A percentile compares a stretch with the other conserved stretches of the same genome.
These are phyloP conservation scores for Mythimna loreyi DNA, from an alignment of 2,888 invertebrate genomes.

Conservation along the genomic window DNA sequence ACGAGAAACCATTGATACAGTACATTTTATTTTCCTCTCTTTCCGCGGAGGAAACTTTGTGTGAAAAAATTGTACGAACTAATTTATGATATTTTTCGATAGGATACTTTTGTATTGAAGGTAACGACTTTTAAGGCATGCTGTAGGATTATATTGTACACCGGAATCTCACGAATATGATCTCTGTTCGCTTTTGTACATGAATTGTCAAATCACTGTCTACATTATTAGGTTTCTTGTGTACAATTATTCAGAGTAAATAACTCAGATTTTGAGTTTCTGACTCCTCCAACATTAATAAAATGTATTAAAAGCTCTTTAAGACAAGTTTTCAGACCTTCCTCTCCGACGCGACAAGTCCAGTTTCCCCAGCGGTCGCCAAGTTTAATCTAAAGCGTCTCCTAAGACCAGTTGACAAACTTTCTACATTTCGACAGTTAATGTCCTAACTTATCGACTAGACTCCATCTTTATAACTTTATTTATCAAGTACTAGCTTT, in stretches of 20 bases:
- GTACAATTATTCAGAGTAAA: too few species aligned
- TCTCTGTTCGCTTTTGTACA: too few species aligned
- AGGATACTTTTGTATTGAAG: background rate
- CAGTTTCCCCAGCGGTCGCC: background rate
- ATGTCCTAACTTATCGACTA: conserved; percentile 39
- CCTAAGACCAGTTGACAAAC: conserved; percentile 5
- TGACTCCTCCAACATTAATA: too few species aligned
- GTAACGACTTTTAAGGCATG: background rate
- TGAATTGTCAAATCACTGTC: too few species aligned
- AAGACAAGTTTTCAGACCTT: too few species aligned
- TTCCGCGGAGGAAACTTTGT: background rate
- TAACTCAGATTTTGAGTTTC: too few species aligned
- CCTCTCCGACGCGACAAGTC: background rate
- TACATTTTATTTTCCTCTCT: conserved; percentile 21
- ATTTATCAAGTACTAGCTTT: background rate
- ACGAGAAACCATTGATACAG: conserved; percentile 8
- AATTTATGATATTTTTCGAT: background rate
- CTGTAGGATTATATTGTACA: too few species aligned
- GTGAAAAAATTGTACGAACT: background rate
- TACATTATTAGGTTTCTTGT: too few species aligned
- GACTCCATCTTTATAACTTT: conserved; percentile 5
- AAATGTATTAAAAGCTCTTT: background rate
- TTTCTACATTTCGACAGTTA: background rate
- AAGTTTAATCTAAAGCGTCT: conserved; percentile 19
- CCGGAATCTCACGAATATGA: too few species aligned